Conservation (phyloP, 2,888 invertebrate species). For the Netelia fuscicornis region DNA sequence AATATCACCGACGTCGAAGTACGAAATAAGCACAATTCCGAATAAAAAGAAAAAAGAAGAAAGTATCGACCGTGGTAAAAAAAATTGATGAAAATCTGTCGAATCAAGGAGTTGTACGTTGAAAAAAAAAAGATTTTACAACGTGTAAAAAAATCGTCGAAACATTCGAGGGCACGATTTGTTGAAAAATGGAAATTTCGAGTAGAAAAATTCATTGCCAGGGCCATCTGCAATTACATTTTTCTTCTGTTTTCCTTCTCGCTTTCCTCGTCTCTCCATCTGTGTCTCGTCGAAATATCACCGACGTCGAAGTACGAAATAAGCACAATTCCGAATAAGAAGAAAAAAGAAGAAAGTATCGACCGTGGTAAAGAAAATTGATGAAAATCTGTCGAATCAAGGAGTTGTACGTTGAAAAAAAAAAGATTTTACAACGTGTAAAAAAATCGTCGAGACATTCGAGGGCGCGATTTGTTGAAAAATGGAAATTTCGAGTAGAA, state of each 20-base stretch:
- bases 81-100: no score
- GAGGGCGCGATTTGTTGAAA: neutral
- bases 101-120: no score
- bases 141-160: no score
- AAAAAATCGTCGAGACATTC: no score
- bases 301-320: constrained; percentile 44
- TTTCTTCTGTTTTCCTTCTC: constrained; percentile 31
- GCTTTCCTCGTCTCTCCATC: constrained; percentile 37
- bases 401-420: no score
- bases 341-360: neutral
- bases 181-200: neutral
- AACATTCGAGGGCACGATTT: no score
- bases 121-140: no score
- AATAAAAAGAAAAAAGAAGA: neutral
- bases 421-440: no score
- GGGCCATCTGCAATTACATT: neutral
- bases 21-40: constrained; percentile 41
- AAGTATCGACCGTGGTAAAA: no score
- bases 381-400: no score
- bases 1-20: constrained; percentile 51
- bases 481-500: neutral
- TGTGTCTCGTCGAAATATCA: constrained; percentile 59
- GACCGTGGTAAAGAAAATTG: no score
- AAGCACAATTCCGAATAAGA: constrained; percentile 18
- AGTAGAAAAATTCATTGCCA: constrained; percentile 38